A percentile compares a stretch with the other conserved stretches of the same genome.
These are phyloP conservation scores for Reinhardtius hippoglossoides DNA, from an alignment of 2,113 vertebrate species.

Conservation along the genomic window DNA sequence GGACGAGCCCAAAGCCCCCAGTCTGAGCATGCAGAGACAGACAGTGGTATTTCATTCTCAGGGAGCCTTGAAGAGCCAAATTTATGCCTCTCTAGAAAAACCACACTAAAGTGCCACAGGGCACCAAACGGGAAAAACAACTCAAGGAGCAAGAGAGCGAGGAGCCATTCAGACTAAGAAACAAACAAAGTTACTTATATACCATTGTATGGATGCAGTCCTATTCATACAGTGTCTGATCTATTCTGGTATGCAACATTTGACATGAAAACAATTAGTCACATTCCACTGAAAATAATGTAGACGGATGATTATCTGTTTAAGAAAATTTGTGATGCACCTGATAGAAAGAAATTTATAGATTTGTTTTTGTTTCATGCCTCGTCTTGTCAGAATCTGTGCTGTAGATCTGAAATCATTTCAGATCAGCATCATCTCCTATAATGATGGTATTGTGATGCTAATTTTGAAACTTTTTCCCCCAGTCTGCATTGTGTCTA, in stretches of 20 bases:
- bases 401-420: background rate
- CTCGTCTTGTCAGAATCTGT: background rate
- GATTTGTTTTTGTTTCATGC: background rate
- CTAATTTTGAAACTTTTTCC: background rate
- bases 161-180: slow-evolving; percentile 53
- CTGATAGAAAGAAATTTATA: background rate
- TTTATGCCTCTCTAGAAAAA: slow-evolving; percentile 68
- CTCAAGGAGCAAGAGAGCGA: slow-evolving; percentile 61
- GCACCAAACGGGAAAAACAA: slow-evolving; percentile 78
- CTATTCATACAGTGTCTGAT: slow-evolving; percentile 46
- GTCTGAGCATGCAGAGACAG: slow-evolving; percentile 70
- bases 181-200: slow-evolving; percentile 55
- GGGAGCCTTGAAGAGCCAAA: slow-evolving; percentile 64
- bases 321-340: background rate
- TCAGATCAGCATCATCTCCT: background rate
- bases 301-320: background rate
- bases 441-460: background rate
- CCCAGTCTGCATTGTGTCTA: background rate
- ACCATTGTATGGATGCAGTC: slow-evolving; percentile 55
- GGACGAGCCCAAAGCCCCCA: slow-evolving; percentile 55
- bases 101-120: slow-evolving; percentile 76
- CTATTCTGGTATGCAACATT: slow-evolving; percentile 21
- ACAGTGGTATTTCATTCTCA: slow-evolving; percentile 72
- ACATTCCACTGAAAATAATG: background rate
- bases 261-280: slow-evolving; percentile 18